These are phyloP conservation scores for Drosophila multiciliata DNA, from an alignment of 2,888 invertebrate genomes.

Conservation along the genomic window DNA sequence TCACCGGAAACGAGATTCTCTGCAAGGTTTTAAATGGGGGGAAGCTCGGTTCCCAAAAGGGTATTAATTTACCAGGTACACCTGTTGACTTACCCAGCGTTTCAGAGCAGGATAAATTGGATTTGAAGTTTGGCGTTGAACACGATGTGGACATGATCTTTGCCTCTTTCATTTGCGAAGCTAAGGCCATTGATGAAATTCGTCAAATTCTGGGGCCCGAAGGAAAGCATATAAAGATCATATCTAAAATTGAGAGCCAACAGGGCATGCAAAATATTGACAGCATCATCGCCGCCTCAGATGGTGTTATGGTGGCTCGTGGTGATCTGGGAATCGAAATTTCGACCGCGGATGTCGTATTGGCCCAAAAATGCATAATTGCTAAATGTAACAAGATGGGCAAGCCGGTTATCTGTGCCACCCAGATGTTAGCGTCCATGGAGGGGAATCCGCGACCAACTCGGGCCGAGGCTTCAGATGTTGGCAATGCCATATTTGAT, in stretches of 20 bases:
- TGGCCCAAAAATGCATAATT: constrained; percentile 99
- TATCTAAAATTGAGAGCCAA: constrained; percentile 99
- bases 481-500: constrained; percentile 98
- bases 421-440: constrained; percentile 99
- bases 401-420: constrained; percentile 98
- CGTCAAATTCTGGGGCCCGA: constrained; percentile 92
- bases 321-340: constrained; percentile 99
- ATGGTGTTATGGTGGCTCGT: constrained; percentile 99
- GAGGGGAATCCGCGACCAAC: constrained; percentile 97
- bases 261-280: constrained; percentile 97
- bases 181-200: constrained; percentile 93
- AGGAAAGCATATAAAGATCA: constrained; percentile 96
- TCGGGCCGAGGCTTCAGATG: constrained; percentile 97
- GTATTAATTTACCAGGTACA: constrained; percentile 97
- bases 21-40: constrained; percentile 98
- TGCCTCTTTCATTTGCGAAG: constrained; percentile 98
- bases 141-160: constrained; percentile 96
- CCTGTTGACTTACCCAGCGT: constrained; percentile 98
- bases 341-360: constrained; percentile 97
- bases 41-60: constrained; percentile 95
- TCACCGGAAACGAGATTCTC: constrained; percentile 87
- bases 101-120: constrained; percentile 96
- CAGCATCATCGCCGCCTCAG: constrained; percentile 95
- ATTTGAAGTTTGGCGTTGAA: constrained; percentile 94
- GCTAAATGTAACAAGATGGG: constrained; percentile 97